These are phyloP conservation scores for Drosophila stalkeri DNA, from an alignment of 2,888 invertebrate genomes.

Conservation along the genomic window DNA sequence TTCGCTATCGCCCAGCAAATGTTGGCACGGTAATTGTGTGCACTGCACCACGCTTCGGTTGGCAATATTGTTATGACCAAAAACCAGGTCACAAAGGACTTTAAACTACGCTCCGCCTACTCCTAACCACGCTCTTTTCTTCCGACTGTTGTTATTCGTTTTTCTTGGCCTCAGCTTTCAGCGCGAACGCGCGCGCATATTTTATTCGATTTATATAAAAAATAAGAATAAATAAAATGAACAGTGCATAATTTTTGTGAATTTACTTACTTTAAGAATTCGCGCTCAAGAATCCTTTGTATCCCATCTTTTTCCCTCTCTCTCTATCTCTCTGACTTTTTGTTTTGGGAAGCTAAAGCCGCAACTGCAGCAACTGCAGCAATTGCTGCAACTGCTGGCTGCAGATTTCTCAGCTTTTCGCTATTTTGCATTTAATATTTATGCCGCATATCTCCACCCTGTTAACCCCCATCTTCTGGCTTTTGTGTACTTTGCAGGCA, in stretches of 20 bases:
- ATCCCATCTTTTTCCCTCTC: background rate
- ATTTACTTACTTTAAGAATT: slow-evolving; percentile 66
- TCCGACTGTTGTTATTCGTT: slow-evolving; percentile 52
- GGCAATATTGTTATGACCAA: slow-evolving; percentile 79
- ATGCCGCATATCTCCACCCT: slow-evolving; percentile 56
- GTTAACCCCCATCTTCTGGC: slow-evolving; percentile 14
- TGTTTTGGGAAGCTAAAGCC: slow-evolving; percentile 8
- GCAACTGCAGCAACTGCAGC: slow-evolving; percentile 42
- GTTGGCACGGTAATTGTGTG: slow-evolving; percentile 80
- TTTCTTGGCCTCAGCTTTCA: slow-evolving; percentile 70
- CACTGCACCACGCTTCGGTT: slow-evolving; percentile 73
- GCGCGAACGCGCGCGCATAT: slow-evolving; percentile 81
- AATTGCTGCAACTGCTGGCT: slow-evolving; percentile 46
- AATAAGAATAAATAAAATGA: slow-evolving; percentile 6
- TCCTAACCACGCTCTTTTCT: slow-evolving; percentile 19
- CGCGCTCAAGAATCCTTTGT: slow-evolving; percentile 11
- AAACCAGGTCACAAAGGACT: slow-evolving; percentile 82
- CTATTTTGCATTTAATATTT: slow-evolving; percentile 80
- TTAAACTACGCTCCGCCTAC: slow-evolving; percentile 28
- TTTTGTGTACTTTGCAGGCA: slow-evolving; percentile 69
- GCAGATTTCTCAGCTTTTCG: slow-evolving; percentile 60
- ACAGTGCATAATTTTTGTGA: slow-evolving; percentile 72
- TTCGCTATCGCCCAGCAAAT: slow-evolving; percentile 61
- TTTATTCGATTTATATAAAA: slow-evolving; percentile 81
- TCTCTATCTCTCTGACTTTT: background rate